Percentiles rank a stretch among this genome's conserved stretches.
Evolutionary conservation across 2,797 vertebrate genomes (phyloP).

Genomic region (Babyrousa celebensis): DNA sequence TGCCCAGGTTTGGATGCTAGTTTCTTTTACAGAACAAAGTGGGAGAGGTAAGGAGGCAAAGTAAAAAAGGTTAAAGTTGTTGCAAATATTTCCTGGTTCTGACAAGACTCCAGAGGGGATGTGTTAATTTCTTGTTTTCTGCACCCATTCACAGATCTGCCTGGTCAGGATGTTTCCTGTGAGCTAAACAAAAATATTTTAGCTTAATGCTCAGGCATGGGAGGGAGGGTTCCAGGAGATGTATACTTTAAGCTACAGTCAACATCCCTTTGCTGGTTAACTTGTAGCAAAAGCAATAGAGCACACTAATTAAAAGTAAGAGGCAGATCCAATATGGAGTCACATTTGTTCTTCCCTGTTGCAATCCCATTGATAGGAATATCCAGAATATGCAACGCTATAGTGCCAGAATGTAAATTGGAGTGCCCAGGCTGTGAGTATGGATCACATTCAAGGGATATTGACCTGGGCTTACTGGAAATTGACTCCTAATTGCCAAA

Average conservation of each 20-base stretch:
- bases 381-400: neutral
- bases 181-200: neutral
- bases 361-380: neutral
- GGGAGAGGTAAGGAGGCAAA: neutral
- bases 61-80: neutral
- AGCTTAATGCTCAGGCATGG: neutral
- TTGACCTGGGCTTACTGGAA: neutral
- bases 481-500: neutral
- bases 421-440: neutral
- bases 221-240: neutral
- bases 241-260: neutral
- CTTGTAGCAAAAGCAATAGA: neutral
- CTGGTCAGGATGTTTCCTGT: neutral
- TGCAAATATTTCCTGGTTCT: neutral
- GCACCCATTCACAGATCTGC: fast-evolving
- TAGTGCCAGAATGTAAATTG: neutral
- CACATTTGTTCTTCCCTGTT: neutral
- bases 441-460: neutral
- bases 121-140: neutral
- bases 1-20: neutral
- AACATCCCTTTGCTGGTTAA: neutral
- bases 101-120: neutral
- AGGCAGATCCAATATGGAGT: neutral
- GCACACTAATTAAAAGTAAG: neutral
- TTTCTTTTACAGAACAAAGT: neutral